Base-by-base conservation (phyloP, 2,113 vertebrate genomes). In the Heliornis fulica region DNA sequence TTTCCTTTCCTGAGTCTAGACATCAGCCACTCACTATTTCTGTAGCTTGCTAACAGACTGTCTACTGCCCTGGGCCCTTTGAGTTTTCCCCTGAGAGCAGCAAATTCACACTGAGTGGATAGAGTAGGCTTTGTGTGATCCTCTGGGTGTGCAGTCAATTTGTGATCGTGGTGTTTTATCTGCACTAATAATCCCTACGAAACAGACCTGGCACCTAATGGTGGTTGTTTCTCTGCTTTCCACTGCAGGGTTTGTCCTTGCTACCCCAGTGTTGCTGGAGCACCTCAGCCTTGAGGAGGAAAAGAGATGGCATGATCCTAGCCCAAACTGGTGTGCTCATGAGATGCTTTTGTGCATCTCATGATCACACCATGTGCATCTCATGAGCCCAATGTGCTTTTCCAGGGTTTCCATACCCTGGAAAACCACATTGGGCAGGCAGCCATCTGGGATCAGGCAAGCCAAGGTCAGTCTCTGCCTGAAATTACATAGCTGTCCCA, bases 1-100 rank as follows among this genome's bases (percentile, higher is more conserved):
- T 97, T 97, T 96, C 95, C 86, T 94, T 95, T 88, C 79, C 63
- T 50, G 81, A 95, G 91, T 94, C 92, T 87, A 93, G 94, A 96
- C 91, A 77, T 70, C 79, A 92, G 81, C 61, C 60, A 3, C 60
- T 95, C 92, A 43, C 95, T 96, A 69, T 96, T 97, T 93, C 83
- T 93, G 84, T 79, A 90, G 61, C 81, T 77, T 71, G 50, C 83
- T 91, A 91, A 57, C 59, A 93, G 88, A 43, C 72, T 77, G 74
- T 84, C 92, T 95, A 85, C 75, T 92, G 80, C 94, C 64, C 60
- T 46, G 75, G 51, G 71, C 61, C 45, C 75, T 86, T 88, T 82
- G 54, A 69, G 82, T 96, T 94, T 95, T 92, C 94, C 90, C 90
- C 68, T 17, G 90, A 66, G 90, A 92, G 34, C 9, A 3, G 64